Percentiles rank a stretch among this genome's conserved stretches.
phyloP scores from a whole-genome alignment of 2,113 vertebrate genomes.

The Leptobrachium leishanense region DNA sequence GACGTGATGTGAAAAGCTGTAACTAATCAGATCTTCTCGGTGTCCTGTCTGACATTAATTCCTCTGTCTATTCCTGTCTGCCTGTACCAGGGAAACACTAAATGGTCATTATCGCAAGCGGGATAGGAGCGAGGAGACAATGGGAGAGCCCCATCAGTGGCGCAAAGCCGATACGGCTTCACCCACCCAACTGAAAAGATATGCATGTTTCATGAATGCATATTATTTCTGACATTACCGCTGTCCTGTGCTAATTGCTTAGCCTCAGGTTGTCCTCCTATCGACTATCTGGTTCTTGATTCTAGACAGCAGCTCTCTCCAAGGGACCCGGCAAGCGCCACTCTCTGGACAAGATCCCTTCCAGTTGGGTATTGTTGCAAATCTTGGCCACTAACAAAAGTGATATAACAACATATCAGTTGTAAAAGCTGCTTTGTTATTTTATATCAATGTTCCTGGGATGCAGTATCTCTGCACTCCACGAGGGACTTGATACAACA shows the following conservation, averaged over 20 bases:
- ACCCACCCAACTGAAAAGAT: neutral
- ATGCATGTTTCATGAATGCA: neutral
- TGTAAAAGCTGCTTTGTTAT: no score
- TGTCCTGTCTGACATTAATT: constrained; percentile 49
- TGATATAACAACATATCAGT: no score
- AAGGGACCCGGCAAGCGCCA: no score
- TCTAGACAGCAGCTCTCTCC: no score
- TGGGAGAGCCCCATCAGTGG: constrained; percentile 7
- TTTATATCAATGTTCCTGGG: no score
- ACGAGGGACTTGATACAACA: no score
- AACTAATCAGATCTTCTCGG: constrained; percentile 46
- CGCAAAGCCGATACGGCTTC: neutral
- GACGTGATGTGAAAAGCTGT: constrained; percentile 38
- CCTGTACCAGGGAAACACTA: constrained; percentile 36
- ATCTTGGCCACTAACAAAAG: no score
- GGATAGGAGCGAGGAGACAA: constrained; percentile 23
- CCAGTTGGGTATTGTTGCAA: no score
- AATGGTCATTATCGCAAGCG: constrained; percentile 40
- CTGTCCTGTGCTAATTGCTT: neutral
- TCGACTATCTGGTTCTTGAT: no score
- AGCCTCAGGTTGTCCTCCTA: neutral
- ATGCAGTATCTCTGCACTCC: no score
- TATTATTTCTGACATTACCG: neutral
- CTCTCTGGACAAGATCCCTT: no score
- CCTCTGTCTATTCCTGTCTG: constrained; percentile 44